These are phyloP conservation scores for Lutjanus campechanus DNA, from an alignment of 2,797 vertebrate genomes.

Conservation along the genomic window DNA sequence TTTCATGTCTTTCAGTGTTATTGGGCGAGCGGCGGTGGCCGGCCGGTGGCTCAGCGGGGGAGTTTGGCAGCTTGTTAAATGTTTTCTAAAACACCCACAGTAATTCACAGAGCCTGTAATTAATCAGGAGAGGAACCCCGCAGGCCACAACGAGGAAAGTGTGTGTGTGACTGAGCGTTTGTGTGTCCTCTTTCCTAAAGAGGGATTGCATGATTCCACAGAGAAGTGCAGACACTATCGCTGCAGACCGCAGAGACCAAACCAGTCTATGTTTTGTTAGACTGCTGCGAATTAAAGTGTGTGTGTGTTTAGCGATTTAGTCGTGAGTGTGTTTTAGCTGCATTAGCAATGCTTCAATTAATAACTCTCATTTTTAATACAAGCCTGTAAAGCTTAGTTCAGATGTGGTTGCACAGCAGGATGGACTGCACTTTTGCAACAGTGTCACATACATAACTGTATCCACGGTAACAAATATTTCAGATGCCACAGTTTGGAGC, in stretches of 20 bases:
- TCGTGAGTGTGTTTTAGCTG: neutral
- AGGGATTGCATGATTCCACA: slow-evolving; percentile 46
- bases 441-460: neutral
- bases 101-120: slow-evolving; percentile 74
- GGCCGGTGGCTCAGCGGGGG: slow-evolving; percentile 62
- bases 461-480: neutral
- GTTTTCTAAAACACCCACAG: slow-evolving; percentile 74
- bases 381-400: neutral
- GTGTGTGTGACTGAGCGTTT: slow-evolving; percentile 18
- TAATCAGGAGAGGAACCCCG: slow-evolving; percentile 68
- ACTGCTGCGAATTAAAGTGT: slow-evolving; percentile 25
- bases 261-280: slow-evolving; percentile 22
- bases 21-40: slow-evolving; percentile 32
- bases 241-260: slow-evolving; percentile 31
- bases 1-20: slow-evolving; percentile 48
- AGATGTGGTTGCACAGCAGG: neutral
- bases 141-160: slow-evolving; percentile 38
- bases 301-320: neutral
- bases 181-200: slow-evolving; percentile 17
- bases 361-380: slow-evolving; percentile 15
- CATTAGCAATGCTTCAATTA: slow-evolving; percentile 16
- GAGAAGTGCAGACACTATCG: slow-evolving; percentile 45
- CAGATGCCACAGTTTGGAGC: neutral
- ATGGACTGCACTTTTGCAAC: neutral
- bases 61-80: slow-evolving; percentile 74